Percentiles rank a stretch among this genome's conserved stretches.
phyloP scores from a whole-genome alignment of 2,888 invertebrate species.

The Taphrorychus bicolor region DNA sequence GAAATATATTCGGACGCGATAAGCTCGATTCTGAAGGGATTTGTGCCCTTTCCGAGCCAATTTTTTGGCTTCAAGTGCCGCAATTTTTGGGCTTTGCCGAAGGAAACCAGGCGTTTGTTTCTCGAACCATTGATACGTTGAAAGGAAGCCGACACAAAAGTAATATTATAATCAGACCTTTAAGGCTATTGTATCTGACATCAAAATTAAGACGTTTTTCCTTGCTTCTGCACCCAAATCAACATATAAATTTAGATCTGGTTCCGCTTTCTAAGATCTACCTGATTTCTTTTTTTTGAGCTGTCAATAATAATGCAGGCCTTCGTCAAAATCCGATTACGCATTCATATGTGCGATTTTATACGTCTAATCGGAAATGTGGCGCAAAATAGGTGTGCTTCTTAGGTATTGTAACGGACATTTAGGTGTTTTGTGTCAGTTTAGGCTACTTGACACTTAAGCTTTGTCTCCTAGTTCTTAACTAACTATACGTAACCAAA shows the following conservation, averaged over 20 bases:
- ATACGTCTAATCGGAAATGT: constrained; percentile 23
- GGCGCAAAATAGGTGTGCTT: constrained; percentile 24
- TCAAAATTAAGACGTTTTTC: constrained; percentile 24
- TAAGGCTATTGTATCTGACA: constrained; percentile 13
- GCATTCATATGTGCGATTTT: constrained; percentile 35
- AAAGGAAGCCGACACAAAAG: constrained; percentile 26
- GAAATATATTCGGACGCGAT: constrained; percentile 20
- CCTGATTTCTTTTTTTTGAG: constrained; percentile 13
- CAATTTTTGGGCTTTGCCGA: background rate
- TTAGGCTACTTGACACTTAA: too few relatives aligned
- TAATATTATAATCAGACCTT: constrained; percentile 12
- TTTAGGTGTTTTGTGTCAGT: constrained; percentile 3
- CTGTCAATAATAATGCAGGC: constrained; percentile 18
- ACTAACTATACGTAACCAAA: too few relatives aligned
- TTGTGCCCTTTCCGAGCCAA: background rate
- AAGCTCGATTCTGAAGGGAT: constrained; percentile 19
- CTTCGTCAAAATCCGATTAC: constrained; percentile 36
- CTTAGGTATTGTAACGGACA: constrained; percentile 13
- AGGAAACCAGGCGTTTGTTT: background rate
- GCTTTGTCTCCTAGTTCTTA: constrained; percentile 12
- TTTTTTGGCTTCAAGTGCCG: background rate
- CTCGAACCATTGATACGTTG: background rate
- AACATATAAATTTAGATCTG: constrained; percentile 22
- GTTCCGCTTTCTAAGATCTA: constrained; percentile 11
- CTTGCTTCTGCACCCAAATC: constrained; percentile 14